Percentiles rank a stretch among this genome's conserved stretches.
Conservation (phyloP, 2,888 invertebrate species). For the Acleris holmiana region DNA sequence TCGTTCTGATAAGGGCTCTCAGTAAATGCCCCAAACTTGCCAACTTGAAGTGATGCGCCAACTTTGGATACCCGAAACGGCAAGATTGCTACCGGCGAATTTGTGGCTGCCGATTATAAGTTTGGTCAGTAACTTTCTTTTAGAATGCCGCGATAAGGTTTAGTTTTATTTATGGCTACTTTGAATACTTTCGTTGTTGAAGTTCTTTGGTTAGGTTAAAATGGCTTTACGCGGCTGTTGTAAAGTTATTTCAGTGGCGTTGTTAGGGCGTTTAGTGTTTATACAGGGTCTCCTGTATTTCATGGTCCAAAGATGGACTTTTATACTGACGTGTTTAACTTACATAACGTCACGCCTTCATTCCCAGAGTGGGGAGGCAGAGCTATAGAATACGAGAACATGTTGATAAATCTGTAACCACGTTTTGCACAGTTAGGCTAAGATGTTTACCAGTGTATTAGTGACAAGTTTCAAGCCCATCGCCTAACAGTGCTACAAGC, state of each 20-base stretch:
- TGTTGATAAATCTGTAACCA: too few species aligned
- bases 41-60: constrained; percentile 45
- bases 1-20: constrained; percentile 44
- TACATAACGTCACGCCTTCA: too few species aligned
- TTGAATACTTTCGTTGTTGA: constrained; percentile 17
- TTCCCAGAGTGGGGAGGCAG: too few species aligned
- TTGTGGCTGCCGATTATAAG: constrained; percentile 33
- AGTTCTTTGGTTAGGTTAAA: neutral
- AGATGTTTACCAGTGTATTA: too few species aligned
- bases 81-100: constrained; percentile 26
- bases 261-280: too few species aligned
- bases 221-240: neutral
- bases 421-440: too few species aligned
- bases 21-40: constrained; percentile 46
- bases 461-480: too few species aligned
- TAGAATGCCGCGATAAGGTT: constrained; percentile 25
- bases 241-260: neutral
- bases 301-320: too few species aligned
- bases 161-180: constrained; percentile 29
- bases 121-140: constrained; percentile 24
- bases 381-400: too few species aligned
- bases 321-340: too few species aligned
- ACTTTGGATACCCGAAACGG: constrained; percentile 41
- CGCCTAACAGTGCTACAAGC: too few species aligned
- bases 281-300: too few species aligned